Evolutionary conservation across 1,140 invertebrate genomes (phyloP).

Genomic region (Pectinophora gossypiella): DNA sequence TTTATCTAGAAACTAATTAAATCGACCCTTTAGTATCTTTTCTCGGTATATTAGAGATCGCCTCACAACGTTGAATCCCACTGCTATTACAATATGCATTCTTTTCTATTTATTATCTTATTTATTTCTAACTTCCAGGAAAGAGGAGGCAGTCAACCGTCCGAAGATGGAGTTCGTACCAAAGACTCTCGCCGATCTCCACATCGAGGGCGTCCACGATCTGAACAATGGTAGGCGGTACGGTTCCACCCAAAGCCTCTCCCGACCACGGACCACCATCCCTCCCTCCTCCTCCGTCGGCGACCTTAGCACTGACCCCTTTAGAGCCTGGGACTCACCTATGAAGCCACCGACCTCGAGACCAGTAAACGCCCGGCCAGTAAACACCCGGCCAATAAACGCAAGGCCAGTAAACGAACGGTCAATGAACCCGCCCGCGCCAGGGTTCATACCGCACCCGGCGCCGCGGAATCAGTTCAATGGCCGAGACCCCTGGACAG

Average conservation of each 20-base stretch:
- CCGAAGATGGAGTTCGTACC: constrained; percentile 95
- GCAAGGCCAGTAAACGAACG: not conserved
- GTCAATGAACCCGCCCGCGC: constrained; percentile 6
- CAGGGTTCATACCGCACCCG: constrained; percentile 46
- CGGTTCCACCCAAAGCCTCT: constrained; percentile 68
- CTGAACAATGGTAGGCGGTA: constrained; percentile 73
- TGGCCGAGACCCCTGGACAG: constrained; percentile 71
- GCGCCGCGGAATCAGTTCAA: constrained; percentile 40
- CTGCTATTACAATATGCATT: too few species aligned
- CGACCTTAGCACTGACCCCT: constrained; percentile 50
- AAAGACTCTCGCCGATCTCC: constrained; percentile 92
- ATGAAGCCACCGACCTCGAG: constrained; percentile 13
- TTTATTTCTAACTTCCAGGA: too few species aligned
- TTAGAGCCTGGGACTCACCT: constrained; percentile 42
- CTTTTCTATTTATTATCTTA: too few species aligned
- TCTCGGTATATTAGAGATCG: too few species aligned
- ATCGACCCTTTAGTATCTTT: too few species aligned
- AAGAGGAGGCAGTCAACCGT: constrained; percentile 91
- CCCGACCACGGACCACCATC: constrained; percentile 32
- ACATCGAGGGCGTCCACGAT: constrained; percentile 82
- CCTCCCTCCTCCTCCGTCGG: constrained; percentile 56
- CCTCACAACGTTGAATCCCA: too few species aligned
- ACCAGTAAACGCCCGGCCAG: not conserved
- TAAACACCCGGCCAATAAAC: not conserved
- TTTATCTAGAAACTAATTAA: too few species aligned